Percentiles rank a stretch among this genome's conserved stretches.
Conservation (phyloP, 2,888 invertebrate species). For the Perithous albicinctus region DNA sequence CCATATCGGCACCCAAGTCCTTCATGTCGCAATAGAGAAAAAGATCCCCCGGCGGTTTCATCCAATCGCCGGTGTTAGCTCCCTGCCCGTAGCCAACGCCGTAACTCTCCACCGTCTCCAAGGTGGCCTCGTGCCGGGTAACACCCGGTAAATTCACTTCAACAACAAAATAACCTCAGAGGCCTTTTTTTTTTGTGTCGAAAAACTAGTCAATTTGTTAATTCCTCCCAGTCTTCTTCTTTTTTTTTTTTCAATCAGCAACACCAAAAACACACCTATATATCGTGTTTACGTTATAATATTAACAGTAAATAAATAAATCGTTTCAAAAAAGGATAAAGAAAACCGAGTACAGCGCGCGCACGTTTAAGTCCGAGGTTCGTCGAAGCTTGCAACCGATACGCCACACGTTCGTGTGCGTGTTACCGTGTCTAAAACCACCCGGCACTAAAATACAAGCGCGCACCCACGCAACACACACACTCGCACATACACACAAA, state of each 20-base stretch:
- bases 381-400: background rate
- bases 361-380: background rate
- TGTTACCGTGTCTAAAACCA: background rate
- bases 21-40: constrained; percentile 91
- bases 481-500: background rate
- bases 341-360: background rate
- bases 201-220: too few relatives aligned
- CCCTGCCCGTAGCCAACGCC: constrained; percentile 81
- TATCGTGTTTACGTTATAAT: too few relatives aligned
- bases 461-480: constrained; percentile 22
- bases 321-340: background rate
- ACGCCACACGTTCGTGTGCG: background rate
- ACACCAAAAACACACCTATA: background rate
- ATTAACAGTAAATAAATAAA: background rate
- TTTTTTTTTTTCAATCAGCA: too few relatives aligned
- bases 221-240: too few relatives aligned
- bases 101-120: constrained; percentile 84
- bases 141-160: constrained; percentile 80
- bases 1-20: constrained; percentile 94
- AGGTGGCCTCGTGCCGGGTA: constrained; percentile 79
- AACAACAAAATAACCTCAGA: constrained; percentile 33
- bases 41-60: constrained; percentile 90
- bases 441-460: constrained; percentile 32
- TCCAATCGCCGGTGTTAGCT: constrained; percentile 84
- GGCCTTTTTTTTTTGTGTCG: background rate